These are phyloP conservation scores for Boulengeromyrus knoepffleri DNA, from an alignment of 2,113 vertebrate genomes.

Conservation along the genomic window DNA sequence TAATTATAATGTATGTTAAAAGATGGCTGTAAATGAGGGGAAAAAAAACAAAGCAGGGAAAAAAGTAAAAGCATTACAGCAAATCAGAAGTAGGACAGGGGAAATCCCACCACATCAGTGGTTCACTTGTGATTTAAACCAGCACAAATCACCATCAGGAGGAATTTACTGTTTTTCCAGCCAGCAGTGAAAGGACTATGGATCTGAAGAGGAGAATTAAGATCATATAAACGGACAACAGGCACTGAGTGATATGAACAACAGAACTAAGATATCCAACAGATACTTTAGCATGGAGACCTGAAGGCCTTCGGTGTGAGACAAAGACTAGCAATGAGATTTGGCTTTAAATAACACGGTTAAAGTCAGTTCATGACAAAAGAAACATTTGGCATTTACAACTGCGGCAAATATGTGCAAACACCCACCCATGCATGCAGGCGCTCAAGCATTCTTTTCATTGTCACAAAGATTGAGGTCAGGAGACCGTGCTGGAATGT, in stretches of 20 bases:
- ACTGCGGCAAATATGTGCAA: background rate
- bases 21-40: background rate
- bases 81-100: background rate
- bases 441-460: background rate
- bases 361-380: background rate
- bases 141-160: background rate
- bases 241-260: background rate
- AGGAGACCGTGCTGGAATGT: conserved; percentile 23
- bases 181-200: background rate
- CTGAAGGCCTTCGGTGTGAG: background rate
- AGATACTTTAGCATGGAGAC: background rate
- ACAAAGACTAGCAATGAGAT: background rate
- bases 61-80: background rate
- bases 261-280: background rate
- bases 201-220: background rate
- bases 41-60: background rate
- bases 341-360: background rate
- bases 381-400: conserved; percentile 10
- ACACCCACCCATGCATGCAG: background rate
- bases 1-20: background rate
- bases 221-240: background rate
- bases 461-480: conserved; percentile 22
- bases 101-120: background rate
- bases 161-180: background rate
- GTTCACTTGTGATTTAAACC: background rate